Conservation (phyloP, 2,888 invertebrate genomes). For the Ceratothoa steindachneri region DNA sequence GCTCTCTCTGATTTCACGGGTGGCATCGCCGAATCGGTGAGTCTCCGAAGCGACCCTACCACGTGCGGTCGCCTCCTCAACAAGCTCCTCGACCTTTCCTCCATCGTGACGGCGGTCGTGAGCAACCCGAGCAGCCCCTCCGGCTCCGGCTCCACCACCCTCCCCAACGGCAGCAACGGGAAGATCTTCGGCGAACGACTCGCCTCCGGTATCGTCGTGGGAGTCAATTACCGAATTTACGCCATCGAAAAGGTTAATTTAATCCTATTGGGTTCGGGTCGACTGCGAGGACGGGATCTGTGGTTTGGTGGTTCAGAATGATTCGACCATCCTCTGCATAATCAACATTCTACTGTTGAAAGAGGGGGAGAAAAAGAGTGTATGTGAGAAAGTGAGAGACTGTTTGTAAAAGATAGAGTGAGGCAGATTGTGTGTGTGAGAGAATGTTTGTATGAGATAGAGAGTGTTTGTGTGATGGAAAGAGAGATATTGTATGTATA, state of each 20-base stretch:
- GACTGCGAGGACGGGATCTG: no score
- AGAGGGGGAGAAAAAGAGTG: no score
- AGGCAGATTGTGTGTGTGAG: no score
- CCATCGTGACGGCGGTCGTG: constrained; percentile 74
- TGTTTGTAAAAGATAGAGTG: no score
- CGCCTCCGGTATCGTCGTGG: constrained; percentile 68
- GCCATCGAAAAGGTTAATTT: constrained; percentile 65
- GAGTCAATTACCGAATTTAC: constrained; percentile 73
- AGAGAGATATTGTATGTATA: no score
- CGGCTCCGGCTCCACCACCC: constrained; percentile 1
- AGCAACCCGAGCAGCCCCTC: neutral
- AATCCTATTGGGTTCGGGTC: no score
- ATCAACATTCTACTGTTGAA: no score
- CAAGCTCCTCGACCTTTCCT: constrained; percentile 73
- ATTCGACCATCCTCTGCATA: no score
- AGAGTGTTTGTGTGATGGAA: no score
- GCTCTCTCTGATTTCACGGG: constrained; percentile 84
- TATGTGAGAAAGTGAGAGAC: no score
- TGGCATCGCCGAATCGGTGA: constrained; percentile 78
- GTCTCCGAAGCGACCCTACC: constrained; percentile 67
- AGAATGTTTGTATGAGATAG: no score
- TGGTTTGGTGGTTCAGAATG: no score
- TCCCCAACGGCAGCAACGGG: constrained; percentile 21
- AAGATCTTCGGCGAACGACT: constrained; percentile 57
- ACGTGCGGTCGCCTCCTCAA: constrained; percentile 65